Evolutionary conservation across 2,797 vertebrate genomes (phyloP).

Genomic region (Nothura maculosa): DNA sequence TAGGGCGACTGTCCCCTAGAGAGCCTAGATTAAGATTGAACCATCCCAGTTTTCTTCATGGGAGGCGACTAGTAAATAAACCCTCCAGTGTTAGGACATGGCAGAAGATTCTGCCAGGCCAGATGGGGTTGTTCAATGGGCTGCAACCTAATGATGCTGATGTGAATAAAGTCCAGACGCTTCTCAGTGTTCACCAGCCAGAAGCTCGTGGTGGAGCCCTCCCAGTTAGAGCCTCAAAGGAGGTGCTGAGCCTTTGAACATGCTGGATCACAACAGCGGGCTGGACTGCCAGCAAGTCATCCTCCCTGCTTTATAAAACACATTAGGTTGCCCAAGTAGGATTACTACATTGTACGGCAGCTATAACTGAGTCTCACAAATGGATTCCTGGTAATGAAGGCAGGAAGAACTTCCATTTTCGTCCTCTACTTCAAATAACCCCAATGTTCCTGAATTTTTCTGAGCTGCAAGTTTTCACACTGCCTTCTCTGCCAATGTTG

Average conservation of each 20-base stretch:
- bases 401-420: conserved; percentile 55
- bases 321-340: neutral
- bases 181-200: neutral
- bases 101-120: neutral
- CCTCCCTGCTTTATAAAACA: neutral
- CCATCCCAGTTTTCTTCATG: neutral
- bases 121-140: neutral
- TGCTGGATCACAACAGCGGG: neutral
- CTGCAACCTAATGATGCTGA: neutral
- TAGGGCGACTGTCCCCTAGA: neutral
- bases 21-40: neutral
- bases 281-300: conserved; percentile 1
- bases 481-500: conserved; percentile 61
- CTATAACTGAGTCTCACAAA: neutral
- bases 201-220: conserved; percentile 1
- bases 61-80: neutral
- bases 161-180: neutral
- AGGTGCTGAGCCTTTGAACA: neutral
- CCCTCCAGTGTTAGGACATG: accelerated
- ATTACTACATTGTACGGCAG: neutral
- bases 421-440: conserved; percentile 36
- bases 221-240: neutral
- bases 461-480: conserved; percentile 63
- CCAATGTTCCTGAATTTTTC: conserved; percentile 55
- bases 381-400: neutral